phyloP scores from a whole-genome alignment of 2,113 vertebrate genomes.

The Eptesicus fuscus region DNA sequence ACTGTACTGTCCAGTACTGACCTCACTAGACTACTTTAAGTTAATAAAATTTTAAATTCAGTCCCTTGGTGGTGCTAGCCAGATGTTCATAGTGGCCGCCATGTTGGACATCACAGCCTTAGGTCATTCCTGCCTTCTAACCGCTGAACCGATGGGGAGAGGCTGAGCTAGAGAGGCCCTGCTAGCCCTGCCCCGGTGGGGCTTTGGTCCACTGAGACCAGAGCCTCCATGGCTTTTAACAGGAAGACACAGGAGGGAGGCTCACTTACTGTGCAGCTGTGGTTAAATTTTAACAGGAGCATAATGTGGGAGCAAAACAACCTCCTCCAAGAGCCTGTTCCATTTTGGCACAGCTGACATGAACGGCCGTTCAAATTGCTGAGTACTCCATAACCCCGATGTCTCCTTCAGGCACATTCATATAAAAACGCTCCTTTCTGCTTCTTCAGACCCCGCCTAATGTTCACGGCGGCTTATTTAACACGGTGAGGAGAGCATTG shows the following conservation, averaged over 20 bases:
- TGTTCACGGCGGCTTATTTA: background rate
- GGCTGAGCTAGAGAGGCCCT: background rate
- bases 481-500: background rate
- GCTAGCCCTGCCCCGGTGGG: background rate
- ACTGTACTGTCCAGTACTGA: background rate
- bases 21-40: background rate
- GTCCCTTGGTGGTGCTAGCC: background rate
- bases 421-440: background rate
- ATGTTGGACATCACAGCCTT: background rate
- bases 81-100: background rate
- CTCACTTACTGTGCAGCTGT: background rate
- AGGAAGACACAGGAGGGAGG: background rate
- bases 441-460: background rate
- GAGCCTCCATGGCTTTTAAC: background rate
- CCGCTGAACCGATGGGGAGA: background rate
- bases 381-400: background rate
- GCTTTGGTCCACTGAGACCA: background rate
- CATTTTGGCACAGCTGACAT: background rate
- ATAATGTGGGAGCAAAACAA: background rate
- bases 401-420: background rate
- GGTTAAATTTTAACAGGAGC: background rate
- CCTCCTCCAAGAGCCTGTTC: background rate
- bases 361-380: background rate
- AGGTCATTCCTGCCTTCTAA: background rate
- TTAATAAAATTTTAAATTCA: background rate